A percentile compares a stretch with the other conserved stretches of the same genome.
These are phyloP conservation scores for Bathynomus jamesi DNA, from an alignment of 1,140 invertebrate genomes.

Conservation along the genomic window DNA sequence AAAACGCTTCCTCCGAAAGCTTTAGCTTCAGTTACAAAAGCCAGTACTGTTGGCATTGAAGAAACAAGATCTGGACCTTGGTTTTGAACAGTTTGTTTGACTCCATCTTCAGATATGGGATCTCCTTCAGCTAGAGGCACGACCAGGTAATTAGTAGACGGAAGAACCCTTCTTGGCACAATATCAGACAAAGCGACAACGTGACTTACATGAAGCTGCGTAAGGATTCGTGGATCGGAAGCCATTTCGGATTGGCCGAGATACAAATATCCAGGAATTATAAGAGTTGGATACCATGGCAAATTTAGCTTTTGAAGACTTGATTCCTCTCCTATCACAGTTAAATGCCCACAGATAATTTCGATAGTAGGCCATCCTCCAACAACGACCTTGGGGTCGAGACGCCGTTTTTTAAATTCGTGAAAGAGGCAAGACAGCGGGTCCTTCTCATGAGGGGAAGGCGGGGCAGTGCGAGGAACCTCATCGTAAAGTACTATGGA, in stretches of 20 bases:
- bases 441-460: slow-evolving; percentile 16
- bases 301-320: slow-evolving; percentile 28
- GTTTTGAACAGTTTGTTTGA: not conserved
- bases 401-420: slow-evolving; percentile 28
- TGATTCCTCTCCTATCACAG: slow-evolving; percentile 26
- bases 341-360: slow-evolving; percentile 37
- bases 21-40: slow-evolving; percentile 36
- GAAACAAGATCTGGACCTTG: slow-evolving; percentile 24
- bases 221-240: slow-evolving; percentile 34
- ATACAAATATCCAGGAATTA: slow-evolving; percentile 38
- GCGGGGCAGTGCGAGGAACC: slow-evolving; percentile 21
- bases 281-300: slow-evolving; percentile 40
- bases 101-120: slow-evolving; percentile 1
- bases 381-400: slow-evolving; percentile 38
- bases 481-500: slow-evolving; percentile 41
- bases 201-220: slow-evolving; percentile 39
- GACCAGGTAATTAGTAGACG: slow-evolving; percentile 39
- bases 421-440: slow-evolving; percentile 32
- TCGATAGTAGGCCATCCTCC: slow-evolving; percentile 38
- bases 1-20: slow-evolving; percentile 37
- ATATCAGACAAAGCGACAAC: slow-evolving; percentile 39
- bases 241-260: slow-evolving; percentile 41
- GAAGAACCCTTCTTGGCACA: slow-evolving; percentile 37
- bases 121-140: slow-evolving; percentile 37
- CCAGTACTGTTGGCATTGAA: slow-evolving; percentile 32